Base-by-base conservation (phyloP, 2,797 vertebrate genomes). In the Tenualosa thibaudeaui region DNA sequence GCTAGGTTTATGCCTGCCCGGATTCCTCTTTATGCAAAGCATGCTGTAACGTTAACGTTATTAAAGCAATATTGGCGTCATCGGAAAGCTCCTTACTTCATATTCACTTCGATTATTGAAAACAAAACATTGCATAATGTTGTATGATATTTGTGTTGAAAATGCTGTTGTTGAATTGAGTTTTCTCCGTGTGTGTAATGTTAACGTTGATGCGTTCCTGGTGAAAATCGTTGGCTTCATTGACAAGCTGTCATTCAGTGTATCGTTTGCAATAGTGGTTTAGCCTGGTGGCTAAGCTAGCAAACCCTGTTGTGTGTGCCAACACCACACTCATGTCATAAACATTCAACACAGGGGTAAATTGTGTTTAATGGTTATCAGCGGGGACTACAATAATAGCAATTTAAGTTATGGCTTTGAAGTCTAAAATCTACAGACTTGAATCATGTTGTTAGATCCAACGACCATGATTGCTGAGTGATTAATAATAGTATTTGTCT, bases 171-270 rank as follows among this genome's bases (percentile, higher is more conserved):
- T 19, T 46, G 22, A 46, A 40, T 46, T 46, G 2, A 13, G 37
- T 71, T 71, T 12, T 15, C 65, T 71, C 26, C 1, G 31, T 13
- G 4, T 31, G 68, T 40, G 9, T 40, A 24, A 5, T 9, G 6
- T 62, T 43, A 78, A 46, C 40, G 17, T 22, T 37, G 15, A 40
- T 37, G 2, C 12, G 12, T 43, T 78, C 19, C 17, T 40, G 37
- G 37, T 75, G 68, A 19, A 75, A 75, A 40, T 19, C 40, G 15
- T 46, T 78, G 17, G 17, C 37, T 78, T 40, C 19, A 78, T 9
- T 46, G 71, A 78, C 40, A 46, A 6, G 71, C 71, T 78, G 71
- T 78, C 71, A 78, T 78, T 78, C 40, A 78, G 19, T 78, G 40
- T 19, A 22, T 5, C 37, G 26, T 71, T 49, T 7, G 58, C n/a